Evolutionary conservation across 2,888 invertebrate species (phyloP).

Genomic region (Thereva nobilitata): DNA sequence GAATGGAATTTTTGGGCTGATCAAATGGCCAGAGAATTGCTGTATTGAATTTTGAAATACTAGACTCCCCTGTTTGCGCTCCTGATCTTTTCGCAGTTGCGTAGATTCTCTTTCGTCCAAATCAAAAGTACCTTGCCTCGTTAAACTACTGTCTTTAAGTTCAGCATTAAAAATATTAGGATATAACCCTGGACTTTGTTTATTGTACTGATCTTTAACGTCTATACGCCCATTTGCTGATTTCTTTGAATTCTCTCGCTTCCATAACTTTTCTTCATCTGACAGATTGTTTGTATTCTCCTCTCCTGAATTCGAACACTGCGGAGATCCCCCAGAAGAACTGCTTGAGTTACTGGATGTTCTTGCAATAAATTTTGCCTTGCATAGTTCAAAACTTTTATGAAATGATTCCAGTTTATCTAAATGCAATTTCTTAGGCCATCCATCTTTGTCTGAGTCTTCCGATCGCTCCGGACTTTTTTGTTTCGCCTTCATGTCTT

Average conservation of each 20-base stretch:
- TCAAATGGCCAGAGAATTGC: constrained; percentile 64
- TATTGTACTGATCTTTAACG: constrained; percentile 44
- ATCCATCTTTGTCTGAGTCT: constrained; percentile 31
- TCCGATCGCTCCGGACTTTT: constrained; percentile 19
- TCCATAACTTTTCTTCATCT: constrained; percentile 55
- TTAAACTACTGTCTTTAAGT: constrained; percentile 3
- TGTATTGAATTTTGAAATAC: constrained; percentile 67
- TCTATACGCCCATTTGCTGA: constrained; percentile 33
- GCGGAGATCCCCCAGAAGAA: constrained; percentile 48
- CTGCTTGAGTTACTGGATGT: constrained; percentile 40
- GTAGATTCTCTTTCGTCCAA: constrained; percentile 48
- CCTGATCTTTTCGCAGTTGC: constrained; percentile 61
- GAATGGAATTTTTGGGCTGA: constrained; percentile 51
- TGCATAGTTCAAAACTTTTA: constrained; percentile 56
- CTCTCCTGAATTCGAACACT: constrained; percentile 44
- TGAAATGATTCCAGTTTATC: constrained; percentile 55
- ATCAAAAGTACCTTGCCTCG: constrained; percentile 28
- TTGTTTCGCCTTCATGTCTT: not conserved
- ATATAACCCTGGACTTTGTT: constrained; percentile 30
- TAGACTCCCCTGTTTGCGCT: constrained; percentile 64
- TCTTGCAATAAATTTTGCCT: constrained; percentile 41
- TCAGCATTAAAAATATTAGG: constrained; percentile 26
- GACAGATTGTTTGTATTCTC: constrained; percentile 52
- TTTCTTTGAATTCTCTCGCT: constrained; percentile 48
- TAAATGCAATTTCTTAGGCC: constrained; percentile 33